Conservation (phyloP, 2,797 vertebrate genomes). For the Hipposideros larvatus region DNA sequence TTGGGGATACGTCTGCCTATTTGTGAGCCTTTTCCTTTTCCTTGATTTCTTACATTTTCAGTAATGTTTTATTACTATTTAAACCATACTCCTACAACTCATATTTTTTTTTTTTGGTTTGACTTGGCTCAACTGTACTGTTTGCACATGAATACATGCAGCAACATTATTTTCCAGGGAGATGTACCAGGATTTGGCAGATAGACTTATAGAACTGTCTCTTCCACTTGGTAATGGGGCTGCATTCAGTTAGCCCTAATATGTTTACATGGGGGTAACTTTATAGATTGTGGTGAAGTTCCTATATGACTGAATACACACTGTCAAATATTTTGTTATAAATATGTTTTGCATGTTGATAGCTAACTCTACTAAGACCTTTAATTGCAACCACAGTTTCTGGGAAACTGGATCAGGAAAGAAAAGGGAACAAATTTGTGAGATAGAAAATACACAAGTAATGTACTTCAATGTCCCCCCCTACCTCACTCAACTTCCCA, state of each 20-base stretch:
- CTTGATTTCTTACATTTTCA: neutral
- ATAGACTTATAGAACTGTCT: neutral
- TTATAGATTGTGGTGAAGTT: neutral
- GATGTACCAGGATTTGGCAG: neutral
- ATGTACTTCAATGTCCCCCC: neutral
- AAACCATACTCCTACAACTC: neutral
- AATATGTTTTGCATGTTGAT: neutral
- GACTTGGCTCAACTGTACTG: neutral
- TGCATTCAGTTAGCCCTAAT: neutral
- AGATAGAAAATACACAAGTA: neutral
- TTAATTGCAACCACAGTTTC: neutral
- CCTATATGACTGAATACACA: neutral
- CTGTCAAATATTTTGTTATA: neutral
- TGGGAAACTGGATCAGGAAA: neutral
- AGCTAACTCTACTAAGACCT: neutral
- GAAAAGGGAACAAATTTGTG: neutral
- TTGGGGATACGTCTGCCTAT: neutral
- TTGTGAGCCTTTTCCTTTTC: neutral
- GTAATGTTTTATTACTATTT: neutral
- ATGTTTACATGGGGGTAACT: neutral
- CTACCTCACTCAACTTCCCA: neutral
- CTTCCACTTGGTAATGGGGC: neutral
- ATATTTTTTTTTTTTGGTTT: neutral
- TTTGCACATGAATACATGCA: neutral
- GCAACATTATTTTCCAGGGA: neutral